Percentiles rank a stretch among this genome's conserved stretches.
Conservation (phyloP, 2,113 vertebrate species). For the Dendrocopos noguchii region DNA sequence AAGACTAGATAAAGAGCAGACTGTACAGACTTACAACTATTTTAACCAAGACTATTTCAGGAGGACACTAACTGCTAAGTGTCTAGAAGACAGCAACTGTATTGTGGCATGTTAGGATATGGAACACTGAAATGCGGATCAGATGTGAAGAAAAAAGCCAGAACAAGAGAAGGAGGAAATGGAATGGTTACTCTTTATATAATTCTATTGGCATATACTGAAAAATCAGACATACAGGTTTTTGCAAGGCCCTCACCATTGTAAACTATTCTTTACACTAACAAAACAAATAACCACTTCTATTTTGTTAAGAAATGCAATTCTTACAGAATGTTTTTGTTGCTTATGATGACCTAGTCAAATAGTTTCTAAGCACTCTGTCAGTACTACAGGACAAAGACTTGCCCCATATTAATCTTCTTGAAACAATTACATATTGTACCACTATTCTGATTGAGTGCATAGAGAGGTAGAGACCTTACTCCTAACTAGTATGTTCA, state of each 20-base stretch:
- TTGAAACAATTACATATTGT: neutral
- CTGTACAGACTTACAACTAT: neutral
- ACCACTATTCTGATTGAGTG: neutral
- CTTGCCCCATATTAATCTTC: neutral
- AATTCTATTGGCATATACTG: neutral
- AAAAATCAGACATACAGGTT: neutral
- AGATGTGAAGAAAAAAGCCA: neutral
- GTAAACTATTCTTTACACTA: neutral
- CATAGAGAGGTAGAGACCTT: neutral
- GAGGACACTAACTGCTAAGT: neutral
- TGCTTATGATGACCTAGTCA: neutral
- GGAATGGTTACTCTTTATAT: fast-evolving
- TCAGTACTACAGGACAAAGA: neutral
- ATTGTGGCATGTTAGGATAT: neutral
- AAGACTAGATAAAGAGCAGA: neutral
- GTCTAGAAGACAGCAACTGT: neutral
- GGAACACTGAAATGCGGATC: neutral
- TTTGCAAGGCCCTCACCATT: neutral
- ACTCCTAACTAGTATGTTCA: neutral
- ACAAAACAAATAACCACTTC: neutral
- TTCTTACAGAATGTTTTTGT: neutral
- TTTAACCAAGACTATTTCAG: neutral
- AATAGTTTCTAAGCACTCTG: neutral
- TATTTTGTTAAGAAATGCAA: neutral
- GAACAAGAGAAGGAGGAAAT: neutral